Evolutionary conservation across 2,113 vertebrate species (phyloP).

Genomic region (Lampris incognitus): DNA sequence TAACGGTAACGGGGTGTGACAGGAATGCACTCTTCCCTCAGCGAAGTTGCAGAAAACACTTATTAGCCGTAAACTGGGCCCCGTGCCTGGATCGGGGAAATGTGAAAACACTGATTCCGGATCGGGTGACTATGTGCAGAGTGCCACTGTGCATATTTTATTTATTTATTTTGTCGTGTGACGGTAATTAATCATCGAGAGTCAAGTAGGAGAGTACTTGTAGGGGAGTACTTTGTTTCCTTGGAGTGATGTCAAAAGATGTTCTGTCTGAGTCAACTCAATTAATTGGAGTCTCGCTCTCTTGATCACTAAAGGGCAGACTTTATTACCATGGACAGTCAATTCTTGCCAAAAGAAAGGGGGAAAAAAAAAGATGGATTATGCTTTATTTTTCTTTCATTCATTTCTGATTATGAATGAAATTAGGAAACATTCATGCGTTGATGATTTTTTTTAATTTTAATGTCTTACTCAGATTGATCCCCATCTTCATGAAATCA

Average conservation of each 20-base stretch:
- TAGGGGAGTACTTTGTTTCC: background rate
- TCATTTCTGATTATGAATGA: no score
- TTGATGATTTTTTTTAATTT: no score
- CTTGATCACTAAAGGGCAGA: background rate
- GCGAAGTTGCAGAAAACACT: constrained; percentile 30
- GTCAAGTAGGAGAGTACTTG: background rate
- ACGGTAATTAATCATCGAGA: background rate
- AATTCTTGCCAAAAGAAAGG: background rate
- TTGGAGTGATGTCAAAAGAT: background rate
- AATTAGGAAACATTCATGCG: no score
- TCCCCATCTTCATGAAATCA: no score
- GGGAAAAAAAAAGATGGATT: no score
- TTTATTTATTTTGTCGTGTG: background rate
- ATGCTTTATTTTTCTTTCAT: no score
- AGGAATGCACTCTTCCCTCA: constrained; percentile 19
- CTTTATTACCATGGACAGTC: background rate
- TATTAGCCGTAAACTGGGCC: background rate
- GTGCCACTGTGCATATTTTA: background rate
- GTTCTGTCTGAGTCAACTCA: background rate
- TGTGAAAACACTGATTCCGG: background rate
- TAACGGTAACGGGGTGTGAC: constrained; percentile 48
- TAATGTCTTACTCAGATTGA: no score
- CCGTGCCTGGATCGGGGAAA: background rate
- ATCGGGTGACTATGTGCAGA: background rate
- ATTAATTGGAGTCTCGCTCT: background rate